A percentile compares a stretch with the other conserved stretches of the same genome.
These are phyloP conservation scores for Ptilodon capucinus DNA, from an alignment of 2,888 invertebrate genomes.

Conservation along the genomic window DNA sequence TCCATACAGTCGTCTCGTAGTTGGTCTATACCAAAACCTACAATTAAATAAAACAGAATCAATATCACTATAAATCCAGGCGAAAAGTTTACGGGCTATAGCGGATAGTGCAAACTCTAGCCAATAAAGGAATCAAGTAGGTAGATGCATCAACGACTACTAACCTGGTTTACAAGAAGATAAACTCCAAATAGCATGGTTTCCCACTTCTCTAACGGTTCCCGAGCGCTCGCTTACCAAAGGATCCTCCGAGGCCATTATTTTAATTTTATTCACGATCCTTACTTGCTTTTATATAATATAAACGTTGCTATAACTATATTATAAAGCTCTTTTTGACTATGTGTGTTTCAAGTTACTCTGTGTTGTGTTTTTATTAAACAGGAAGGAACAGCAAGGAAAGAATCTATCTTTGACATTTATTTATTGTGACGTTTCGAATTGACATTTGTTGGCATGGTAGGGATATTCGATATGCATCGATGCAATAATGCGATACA, in stretches of 20 bases:
- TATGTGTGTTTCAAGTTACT: too few species aligned
- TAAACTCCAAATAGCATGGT: constrained; percentile 98
- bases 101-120: not conserved
- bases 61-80: too few species aligned
- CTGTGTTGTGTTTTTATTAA: too few species aligned
- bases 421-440: too few species aligned
- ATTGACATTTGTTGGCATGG: too few species aligned
- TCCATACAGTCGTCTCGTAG: constrained; percentile 97
- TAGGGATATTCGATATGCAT: too few species aligned
- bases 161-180: constrained; percentile 98
- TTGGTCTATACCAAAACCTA: constrained; percentile 99
- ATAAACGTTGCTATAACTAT: not conserved
- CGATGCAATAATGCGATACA: too few species aligned
- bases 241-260: constrained; percentile 72
- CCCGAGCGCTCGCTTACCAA: constrained; percentile 75
- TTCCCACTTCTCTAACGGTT: constrained; percentile 89
- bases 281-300: not conserved
- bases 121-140: not conserved
- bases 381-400: too few species aligned
- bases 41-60: too few species aligned
- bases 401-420: too few species aligned
- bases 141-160: not conserved
- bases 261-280: not conserved
- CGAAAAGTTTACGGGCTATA: too few species aligned
- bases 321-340: too few species aligned